Conservation (phyloP, 2,797 vertebrate species). For the Falco columbarius region DNA sequence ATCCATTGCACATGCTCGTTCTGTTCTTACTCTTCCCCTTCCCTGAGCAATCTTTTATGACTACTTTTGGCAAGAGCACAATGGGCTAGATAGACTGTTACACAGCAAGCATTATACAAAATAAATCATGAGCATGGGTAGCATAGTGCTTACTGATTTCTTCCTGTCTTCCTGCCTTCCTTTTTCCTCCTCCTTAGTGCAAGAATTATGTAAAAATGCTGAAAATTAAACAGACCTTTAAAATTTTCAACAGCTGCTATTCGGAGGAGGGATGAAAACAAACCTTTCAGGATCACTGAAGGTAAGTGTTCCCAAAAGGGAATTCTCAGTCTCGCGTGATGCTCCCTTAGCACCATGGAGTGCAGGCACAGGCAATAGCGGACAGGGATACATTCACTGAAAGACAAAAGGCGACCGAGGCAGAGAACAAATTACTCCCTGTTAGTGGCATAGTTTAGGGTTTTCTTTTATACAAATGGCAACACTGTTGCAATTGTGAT, state of each 20-base stretch:
- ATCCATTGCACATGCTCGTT: background rate
- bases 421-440: background rate
- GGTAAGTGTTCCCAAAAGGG: background rate
- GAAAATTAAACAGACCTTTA: background rate
- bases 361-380: background rate
- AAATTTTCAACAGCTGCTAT: background rate
- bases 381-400: background rate
- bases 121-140: background rate
- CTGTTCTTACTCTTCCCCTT: background rate
- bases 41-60: background rate
- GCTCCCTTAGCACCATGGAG: background rate
- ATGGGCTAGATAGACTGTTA: background rate
- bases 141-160: background rate
- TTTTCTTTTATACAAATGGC: background rate
- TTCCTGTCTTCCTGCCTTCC: background rate
- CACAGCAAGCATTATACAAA: background rate
- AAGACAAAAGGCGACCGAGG: background rate
- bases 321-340: background rate
- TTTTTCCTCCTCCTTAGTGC: background rate
- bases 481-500: background rate
- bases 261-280: background rate
- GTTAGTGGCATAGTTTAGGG: background rate
- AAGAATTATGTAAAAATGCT: background rate
- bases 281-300: background rate
- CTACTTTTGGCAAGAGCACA: background rate